A percentile compares a stretch with the other conserved stretches of the same genome.
Conservation (phyloP, 2,888 invertebrate genomes). For the Dicycla oo region DNA sequence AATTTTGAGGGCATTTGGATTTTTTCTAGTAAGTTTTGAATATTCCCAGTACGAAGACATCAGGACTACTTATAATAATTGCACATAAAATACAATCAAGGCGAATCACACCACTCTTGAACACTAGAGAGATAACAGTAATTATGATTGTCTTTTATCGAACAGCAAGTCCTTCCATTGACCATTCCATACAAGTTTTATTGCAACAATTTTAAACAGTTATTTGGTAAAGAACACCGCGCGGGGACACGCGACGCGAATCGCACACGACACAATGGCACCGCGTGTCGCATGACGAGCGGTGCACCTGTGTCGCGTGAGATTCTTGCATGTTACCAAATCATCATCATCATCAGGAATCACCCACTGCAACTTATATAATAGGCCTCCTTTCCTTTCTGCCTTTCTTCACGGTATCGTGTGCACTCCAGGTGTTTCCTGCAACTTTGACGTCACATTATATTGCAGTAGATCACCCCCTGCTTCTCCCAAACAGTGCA, state of each 20-base stretch:
- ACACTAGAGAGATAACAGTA: slow-evolving; percentile 16
- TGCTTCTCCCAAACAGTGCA: background rate
- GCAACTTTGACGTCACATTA: background rate
- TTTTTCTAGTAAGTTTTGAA: background rate
- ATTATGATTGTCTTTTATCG: background rate
- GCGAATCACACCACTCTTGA: background rate
- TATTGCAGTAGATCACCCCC: background rate
- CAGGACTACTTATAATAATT: background rate
- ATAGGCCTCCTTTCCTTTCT: background rate
- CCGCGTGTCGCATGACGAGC: no score
- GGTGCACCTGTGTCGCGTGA: no score
- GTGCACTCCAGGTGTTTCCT: background rate
- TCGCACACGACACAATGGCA: no score
- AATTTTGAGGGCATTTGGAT: background rate
- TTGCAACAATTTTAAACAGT: background rate
- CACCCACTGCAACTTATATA: background rate
- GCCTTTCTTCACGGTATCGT: background rate
- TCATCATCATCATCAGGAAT: background rate
- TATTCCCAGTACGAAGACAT: background rate
- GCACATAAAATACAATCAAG: slow-evolving; percentile 1
- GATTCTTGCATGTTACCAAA: background rate
- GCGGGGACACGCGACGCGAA: no score
- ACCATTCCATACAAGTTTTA: slow-evolving; percentile 2
- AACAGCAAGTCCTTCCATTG: slow-evolving; percentile 17
- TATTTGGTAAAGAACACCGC: background rate